Base-by-base conservation (phyloP, 2,113 vertebrate genomes). In the Hylia prasina region DNA sequence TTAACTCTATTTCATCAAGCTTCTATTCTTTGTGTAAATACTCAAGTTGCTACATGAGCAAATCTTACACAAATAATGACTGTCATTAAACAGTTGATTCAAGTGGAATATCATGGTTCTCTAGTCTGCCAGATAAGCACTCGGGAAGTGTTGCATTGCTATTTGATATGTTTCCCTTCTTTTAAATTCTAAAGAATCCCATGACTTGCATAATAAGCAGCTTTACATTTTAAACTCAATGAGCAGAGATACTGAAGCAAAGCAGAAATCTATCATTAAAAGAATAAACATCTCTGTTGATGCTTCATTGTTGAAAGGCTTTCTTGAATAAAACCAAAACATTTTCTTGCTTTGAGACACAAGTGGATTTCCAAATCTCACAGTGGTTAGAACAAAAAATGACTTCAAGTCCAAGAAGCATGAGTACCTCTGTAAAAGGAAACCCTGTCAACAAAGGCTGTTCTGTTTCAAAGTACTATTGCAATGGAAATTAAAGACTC, bases 61-160 rank as follows among this genome's bases (percentile, higher is more conserved):
- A 88, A 93, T 91, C 87, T 86, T 82, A 56, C 66, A 88, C 88
- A 92, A 96, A 95, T 94, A 96, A 93, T 93, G 79, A 73, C 85
- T 96, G 58, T 93, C 90, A 93, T 96, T 96, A 95, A 94, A 96
- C 72, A 81, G 91, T 92, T 92, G 94, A 90, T 96, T 96, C 90
- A 90, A 94, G 64, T 45, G 25, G 82, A 96, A 86, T 90, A 92
- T 94, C 80, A 90, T 79, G 90, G 72, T 68, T 94, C 72, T 90
- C 83, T 78, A 86, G 71, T 45, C 80, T 95, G 94, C 72, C 65
- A 95, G 90, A 96, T 94, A 95, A 96, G 93, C 88, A 93, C 42
- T 89, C 9, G 21, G 86, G 64, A 94, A 97, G 92, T 28, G 19
- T 86, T 89, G 71, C 51, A 64, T 51, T 96, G 56, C 78, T 95